Evolutionary conservation across 64 coral and sea anemone genomes (phyloP).

Genomic region (Montipora sp.): DNA sequence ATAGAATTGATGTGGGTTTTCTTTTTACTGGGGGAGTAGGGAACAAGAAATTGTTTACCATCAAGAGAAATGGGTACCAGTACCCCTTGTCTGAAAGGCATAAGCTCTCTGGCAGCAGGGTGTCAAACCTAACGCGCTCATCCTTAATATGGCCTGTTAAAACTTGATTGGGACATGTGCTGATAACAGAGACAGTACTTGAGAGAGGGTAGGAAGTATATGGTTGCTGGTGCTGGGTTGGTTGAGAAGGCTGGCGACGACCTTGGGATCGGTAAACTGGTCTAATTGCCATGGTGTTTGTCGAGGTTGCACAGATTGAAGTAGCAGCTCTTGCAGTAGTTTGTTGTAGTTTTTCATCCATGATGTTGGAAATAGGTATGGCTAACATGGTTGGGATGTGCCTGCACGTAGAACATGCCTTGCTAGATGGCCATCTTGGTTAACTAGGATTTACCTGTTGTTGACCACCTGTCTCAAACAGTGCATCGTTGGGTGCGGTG

Average conservation of each 20-base stretch:
- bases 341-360: background rate
- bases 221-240: background rate
- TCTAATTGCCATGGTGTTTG: background rate
- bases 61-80: background rate
- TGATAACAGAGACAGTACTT: background rate
- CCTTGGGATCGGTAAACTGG: too few species aligned
- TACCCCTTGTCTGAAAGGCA: background rate
- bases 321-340: background rate
- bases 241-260: background rate
- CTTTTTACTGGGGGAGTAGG: background rate
- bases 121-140: background rate
- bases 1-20: background rate
- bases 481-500: background rate
- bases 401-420: background rate
- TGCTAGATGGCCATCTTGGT: background rate
- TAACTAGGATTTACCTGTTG: background rate
- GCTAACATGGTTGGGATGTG: background rate
- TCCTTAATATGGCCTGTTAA: background rate
- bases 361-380: background rate
- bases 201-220: background rate
- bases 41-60: background rate
- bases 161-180: background rate
- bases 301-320: background rate
- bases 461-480: too few species aligned
- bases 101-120: background rate